These are phyloP conservation scores for Notarius quadriscutis DNA, from an alignment of 2,113 vertebrate genomes.

Conservation along the genomic window DNA sequence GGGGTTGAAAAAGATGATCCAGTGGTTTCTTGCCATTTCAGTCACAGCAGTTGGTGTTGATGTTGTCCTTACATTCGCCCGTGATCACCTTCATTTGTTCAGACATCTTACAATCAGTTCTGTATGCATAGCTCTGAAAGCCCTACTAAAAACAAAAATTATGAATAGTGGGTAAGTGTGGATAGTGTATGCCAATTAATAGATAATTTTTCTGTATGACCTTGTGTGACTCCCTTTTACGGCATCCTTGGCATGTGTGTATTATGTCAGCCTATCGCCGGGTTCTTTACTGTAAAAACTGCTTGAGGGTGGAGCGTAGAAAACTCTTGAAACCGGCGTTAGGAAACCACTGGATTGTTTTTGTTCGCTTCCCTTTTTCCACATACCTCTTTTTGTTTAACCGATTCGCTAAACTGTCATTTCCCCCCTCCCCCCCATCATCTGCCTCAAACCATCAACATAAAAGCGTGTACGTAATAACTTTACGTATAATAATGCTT, in stretches of 20 bases:
- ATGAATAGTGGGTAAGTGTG: constrained; percentile 36
- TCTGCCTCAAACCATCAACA: constrained; percentile 36
- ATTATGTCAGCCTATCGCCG: constrained; percentile 31
- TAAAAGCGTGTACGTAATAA: constrained; percentile 18
- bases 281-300: constrained; percentile 32
- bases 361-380: constrained; percentile 58
- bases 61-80: constrained; percentile 47
- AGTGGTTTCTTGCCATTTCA: constrained; percentile 66
- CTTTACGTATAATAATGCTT: constrained; percentile 13
- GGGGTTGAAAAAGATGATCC: constrained; percentile 60
- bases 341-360: constrained; percentile 67
- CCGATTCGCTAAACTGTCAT: constrained; percentile 58
- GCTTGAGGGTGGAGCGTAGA: constrained; percentile 24
- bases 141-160: constrained; percentile 32
- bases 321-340: constrained; percentile 39
- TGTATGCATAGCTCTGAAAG: constrained; percentile 32
- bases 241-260: constrained; percentile 45
- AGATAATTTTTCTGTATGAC: constrained; percentile 47
- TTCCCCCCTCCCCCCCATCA: constrained; percentile 12
- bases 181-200: constrained; percentile 47
- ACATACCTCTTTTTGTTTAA: constrained; percentile 60
- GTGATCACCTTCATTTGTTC: constrained; percentile 35
- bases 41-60: constrained; percentile 42
- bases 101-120: constrained; percentile 32
- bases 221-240: constrained; percentile 35